Evolutionary conservation across 2,113 vertebrate species (phyloP).

Genomic region (Oryzias javanicus): DNA sequence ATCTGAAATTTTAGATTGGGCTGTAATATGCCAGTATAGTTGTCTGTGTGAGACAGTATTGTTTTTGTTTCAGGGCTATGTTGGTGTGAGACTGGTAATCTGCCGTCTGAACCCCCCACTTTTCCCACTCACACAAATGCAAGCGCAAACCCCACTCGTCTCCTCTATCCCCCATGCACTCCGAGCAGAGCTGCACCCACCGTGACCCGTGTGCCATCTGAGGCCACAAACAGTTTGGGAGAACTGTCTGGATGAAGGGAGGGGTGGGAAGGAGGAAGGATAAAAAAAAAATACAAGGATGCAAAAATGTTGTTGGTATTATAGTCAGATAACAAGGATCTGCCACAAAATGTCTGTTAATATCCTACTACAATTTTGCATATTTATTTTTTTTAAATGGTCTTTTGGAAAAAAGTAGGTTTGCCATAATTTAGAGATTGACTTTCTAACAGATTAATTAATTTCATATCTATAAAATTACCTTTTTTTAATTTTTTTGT

Average conservation of each 20-base stretch:
- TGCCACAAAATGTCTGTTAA: not conserved
- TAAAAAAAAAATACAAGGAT: not conserved
- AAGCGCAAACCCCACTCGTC: constrained; percentile 28
- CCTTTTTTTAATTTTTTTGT: too few species aligned
- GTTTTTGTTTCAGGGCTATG: constrained; percentile 62
- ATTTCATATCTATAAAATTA: too few species aligned
- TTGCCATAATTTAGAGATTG: too few species aligned
- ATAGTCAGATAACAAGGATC: too few species aligned
- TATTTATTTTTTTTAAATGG: not conserved
- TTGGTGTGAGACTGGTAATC: constrained; percentile 58
- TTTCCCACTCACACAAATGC: constrained; percentile 5
- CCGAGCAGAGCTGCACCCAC: constrained; percentile 43
- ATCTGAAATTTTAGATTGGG: constrained; percentile 45
- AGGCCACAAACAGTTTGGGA: constrained; percentile 48
- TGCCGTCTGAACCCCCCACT: constrained; percentile 41
- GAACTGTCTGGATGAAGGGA: constrained; percentile 38
- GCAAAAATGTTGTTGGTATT: not conserved
- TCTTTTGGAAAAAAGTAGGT: too few species aligned
- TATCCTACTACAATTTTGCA: not conserved
- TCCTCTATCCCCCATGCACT: constrained; percentile 62
- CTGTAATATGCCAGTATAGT: constrained; percentile 33
- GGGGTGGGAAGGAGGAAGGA: constrained; percentile 7
- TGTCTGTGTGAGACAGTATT: constrained; percentile 61
- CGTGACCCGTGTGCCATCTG: constrained; percentile 56
- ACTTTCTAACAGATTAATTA: too few species aligned